These are phyloP conservation scores for Plemyria rubiginata DNA, from an alignment of 2,888 invertebrate species.

Conservation along the genomic window DNA sequence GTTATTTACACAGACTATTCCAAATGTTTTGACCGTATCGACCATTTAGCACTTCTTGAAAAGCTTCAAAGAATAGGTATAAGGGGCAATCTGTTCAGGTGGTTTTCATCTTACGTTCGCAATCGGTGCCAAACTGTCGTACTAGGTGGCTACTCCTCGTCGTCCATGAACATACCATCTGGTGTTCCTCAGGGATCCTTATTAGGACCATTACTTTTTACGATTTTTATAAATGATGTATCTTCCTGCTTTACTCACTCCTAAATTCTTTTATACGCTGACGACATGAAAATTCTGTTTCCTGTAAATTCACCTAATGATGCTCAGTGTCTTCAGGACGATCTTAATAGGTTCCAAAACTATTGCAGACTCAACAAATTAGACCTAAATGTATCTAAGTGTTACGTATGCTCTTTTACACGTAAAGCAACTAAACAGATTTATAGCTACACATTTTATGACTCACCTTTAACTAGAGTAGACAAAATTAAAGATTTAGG, in stretches of 20 bases:
- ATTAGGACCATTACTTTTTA: not conserved
- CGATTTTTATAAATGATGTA: not conserved
- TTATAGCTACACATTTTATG: not conserved
- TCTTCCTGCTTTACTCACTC: not conserved
- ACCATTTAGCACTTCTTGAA: no score
- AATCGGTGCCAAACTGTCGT: no score
- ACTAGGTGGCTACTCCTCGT: not conserved
- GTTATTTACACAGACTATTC: no score
- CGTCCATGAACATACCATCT: not conserved
- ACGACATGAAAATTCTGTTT: constrained; percentile 1
- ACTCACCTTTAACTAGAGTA: not conserved
- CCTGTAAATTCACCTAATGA: not conserved
- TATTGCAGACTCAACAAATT: not conserved
- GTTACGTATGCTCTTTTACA: not conserved
- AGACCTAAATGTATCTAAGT: constrained; percentile 6
- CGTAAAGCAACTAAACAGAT: not conserved
- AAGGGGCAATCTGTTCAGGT: no score
- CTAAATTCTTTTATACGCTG: not conserved
- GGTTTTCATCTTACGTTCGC: no score
- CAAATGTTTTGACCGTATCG: no score
- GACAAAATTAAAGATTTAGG: not conserved
- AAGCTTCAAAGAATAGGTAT: no score
- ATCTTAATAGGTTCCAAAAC: not conserved
- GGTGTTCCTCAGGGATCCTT: not conserved
- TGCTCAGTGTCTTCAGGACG: not conserved